Evolutionary conservation across 2,888 invertebrate species (phyloP).

Genomic region (Thalpophila matura): DNA sequence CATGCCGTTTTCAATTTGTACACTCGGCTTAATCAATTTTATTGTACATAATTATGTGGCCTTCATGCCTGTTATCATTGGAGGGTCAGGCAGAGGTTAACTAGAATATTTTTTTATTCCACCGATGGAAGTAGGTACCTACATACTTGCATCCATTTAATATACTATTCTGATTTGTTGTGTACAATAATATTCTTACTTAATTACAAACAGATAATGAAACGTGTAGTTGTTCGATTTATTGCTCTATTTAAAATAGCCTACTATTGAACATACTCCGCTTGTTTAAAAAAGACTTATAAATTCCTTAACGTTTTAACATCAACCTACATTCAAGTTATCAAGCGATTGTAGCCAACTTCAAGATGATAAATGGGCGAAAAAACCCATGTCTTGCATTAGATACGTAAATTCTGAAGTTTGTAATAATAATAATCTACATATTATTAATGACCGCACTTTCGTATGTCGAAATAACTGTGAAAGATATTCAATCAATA

Average conservation of each 20-base stretch:
- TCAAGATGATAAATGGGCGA: too few species aligned
- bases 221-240: too few species aligned
- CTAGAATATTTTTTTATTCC: neutral
- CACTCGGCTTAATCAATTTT: conserved; percentile 32
- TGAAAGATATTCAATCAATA: neutral
- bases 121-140: neutral
- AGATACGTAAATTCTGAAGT: neutral
- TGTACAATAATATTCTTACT: too few species aligned
- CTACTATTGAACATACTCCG: too few species aligned
- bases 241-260: too few species aligned
- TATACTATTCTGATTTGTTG: neutral
- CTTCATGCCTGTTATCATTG: conserved; percentile 18
- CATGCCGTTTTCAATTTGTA: conserved; percentile 40
- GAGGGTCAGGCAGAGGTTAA: conserved; percentile 5
- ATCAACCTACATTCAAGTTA: too few species aligned
- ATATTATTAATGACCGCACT: neutral
- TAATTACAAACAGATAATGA: too few species aligned
- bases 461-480: neutral
- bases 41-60: conserved; percentile 16
- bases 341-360: too few species aligned
- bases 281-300: too few species aligned
- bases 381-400: neutral
- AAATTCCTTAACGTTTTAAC: too few species aligned
- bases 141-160: neutral
- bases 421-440: neutral